Base-by-base conservation (phyloP, 2,113 vertebrate species). In the Cyanocitta stelleri region DNA sequence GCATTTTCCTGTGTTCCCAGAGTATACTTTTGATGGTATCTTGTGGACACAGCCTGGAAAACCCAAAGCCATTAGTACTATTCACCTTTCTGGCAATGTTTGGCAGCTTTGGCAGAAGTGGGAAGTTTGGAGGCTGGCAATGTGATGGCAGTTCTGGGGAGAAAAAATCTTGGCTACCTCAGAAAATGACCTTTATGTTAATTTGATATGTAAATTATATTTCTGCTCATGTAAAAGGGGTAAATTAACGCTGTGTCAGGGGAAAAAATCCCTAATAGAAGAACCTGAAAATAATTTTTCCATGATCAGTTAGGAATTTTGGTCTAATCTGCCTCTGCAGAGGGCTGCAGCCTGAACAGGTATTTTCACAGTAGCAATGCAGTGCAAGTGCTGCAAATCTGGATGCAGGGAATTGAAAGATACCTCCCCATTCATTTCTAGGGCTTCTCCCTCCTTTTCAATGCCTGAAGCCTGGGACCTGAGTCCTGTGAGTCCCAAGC, bases 1-100 rank as follows among this genome's bases (percentile, higher is more conserved):
- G 0, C 24, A 8, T 82, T 76, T 88, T 75, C 71, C 55, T 3
- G 1, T 2, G 1, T 27, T 90, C 52, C 43, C 3, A 1, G 51
- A 79, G 54, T 18, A 63, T 23, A 39, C 32, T 82, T 87, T 43
- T 46, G 49, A 76, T 27, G 41, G 52, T 27, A 67, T 43, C 63
- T 59, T 43, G 37, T 7, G 15, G 63, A 82, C 10, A 13, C 10
- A 46, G 54, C 51, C 55, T 80, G 74, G 55, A 85, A 88, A 82
- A 58, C 43, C 33, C 46, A 37, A 87, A 85, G 54, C 32, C 41
- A 52, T 39, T 55, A 48, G 64, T 61, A 69, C 56, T 10, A n/a
- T 56, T 49, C 85, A 88, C 22, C 39, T 44, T 83, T 35, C 64
- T 74, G 72, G 79, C 33, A 32, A 56, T 4, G 33, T 43, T 63